These are phyloP conservation scores for Penaeus chinensis DNA, from an alignment of 1,140 invertebrate species.

Conservation along the genomic window DNA sequence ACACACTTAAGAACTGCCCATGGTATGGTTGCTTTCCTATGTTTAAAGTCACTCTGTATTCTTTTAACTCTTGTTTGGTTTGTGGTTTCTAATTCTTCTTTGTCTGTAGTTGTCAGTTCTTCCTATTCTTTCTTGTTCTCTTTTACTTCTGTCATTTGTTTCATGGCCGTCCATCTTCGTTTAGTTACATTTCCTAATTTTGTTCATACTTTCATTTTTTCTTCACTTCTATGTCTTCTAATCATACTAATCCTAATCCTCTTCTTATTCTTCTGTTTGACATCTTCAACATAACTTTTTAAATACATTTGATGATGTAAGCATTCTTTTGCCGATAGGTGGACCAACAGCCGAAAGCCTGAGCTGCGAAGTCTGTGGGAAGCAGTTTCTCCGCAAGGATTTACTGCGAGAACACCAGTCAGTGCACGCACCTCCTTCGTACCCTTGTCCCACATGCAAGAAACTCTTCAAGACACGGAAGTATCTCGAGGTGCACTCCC, in stretches of 20 bases:
- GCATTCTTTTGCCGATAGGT: neutral
- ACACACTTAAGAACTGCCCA: conserved; percentile 44
- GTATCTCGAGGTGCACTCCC: conserved; percentile 37
- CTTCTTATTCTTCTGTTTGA: no score
- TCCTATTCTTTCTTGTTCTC: no score
- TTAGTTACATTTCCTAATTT: no score
- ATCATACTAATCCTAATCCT: no score
- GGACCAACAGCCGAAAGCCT: conserved; percentile 17
- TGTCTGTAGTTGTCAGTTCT: no score
- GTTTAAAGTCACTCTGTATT: neutral
- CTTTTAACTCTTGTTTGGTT: neutral
- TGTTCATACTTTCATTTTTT: no score
- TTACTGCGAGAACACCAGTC: conserved; percentile 35
- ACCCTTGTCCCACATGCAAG: conserved; percentile 46
- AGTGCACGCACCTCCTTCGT: conserved; percentile 34
- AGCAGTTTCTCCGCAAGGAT: conserved; percentile 38
- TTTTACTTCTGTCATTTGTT: no score
- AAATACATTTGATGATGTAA: no score
- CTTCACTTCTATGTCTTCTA: no score
- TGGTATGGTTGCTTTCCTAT: conserved; percentile 18
- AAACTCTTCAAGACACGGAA: conserved; percentile 47
- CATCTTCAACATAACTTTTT: no score
- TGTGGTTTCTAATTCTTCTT: neutral
- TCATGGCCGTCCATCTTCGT: no score
- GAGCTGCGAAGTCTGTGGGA: conserved; percentile 46